phyloP scores from a whole-genome alignment of 1,140 invertebrate species.

The Capitella teleta region DNA sequence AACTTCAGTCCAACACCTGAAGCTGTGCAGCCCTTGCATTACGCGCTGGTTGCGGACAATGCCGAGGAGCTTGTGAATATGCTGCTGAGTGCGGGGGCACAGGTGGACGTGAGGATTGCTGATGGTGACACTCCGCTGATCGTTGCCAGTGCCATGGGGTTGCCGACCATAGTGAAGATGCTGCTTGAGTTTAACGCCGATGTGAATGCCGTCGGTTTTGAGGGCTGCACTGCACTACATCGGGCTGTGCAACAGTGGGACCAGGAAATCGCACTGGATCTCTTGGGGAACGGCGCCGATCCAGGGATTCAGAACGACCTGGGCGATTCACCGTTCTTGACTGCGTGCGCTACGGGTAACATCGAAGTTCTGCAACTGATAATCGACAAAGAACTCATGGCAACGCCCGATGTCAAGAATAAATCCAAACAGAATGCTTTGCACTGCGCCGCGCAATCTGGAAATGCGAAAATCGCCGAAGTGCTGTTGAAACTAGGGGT shows the following conservation, averaged over 20 bases:
- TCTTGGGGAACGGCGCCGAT: not conserved
- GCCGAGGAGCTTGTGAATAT: not conserved
- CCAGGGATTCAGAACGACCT: not conserved
- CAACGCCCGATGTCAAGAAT: not conserved
- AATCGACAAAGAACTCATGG: not conserved
- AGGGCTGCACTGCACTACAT: slow-evolving; percentile 4
- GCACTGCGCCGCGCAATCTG: not conserved
- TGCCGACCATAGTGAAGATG: not conserved
- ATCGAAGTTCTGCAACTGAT: not conserved
- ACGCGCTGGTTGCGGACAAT: not conserved
- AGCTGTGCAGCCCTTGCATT: not conserved
- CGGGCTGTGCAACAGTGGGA: too few species aligned
- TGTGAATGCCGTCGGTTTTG: not conserved
- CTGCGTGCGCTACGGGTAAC: not conserved
- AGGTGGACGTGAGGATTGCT: not conserved
- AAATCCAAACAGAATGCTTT: too few species aligned
- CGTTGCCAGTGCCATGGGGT: not conserved
- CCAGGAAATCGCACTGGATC: not conserved
- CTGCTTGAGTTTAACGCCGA: slow-evolving; percentile 3
- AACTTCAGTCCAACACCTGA: not conserved
- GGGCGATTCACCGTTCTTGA: not conserved
- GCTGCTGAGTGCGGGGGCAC: not conserved
- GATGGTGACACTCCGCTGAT: not conserved
- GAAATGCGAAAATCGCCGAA: not conserved
- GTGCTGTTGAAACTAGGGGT: not conserved